Base-by-base conservation (phyloP, 2,797 vertebrate genomes). In the Columba guinea region DNA sequence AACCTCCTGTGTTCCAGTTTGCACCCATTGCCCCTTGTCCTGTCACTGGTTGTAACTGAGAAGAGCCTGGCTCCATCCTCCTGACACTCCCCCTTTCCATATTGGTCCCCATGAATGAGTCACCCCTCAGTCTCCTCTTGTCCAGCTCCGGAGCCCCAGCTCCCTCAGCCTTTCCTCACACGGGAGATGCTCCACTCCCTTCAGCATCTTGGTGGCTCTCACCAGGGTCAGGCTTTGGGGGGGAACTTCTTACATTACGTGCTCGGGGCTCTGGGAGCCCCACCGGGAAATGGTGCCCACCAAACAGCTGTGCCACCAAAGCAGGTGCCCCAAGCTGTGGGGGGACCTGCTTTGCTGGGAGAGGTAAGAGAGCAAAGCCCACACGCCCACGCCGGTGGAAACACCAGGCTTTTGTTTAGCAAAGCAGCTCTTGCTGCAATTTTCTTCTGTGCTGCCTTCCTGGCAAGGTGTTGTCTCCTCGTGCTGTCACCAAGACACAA, bases 321-420 rank as follows among this genome's bases (percentile, higher is more conserved):
- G 59, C 11, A 2, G 37, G 10, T 52, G 20, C 21, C 26, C 67
- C 3, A 4, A 19, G 55, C n/a, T 1, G 6, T 0, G 6, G 4
- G 41, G 51, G 15, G 9, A 10, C 4, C 46, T 3, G 0, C 3
- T 16, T 9, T 2, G 3, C 46, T 7, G 51, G 49, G 21, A 55
- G 34, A 19, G 17, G 16, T 4, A 8, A n/a, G 35, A 11, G 28
- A 21, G 69, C 21, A 70, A 6, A 4, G 12, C 13, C 48, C 0
- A 0, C 1, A 0, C 2, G 48, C 13, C 26, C 30, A 1, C 21
- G 7, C 18, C n/a, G 3, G 2, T 1, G 30, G 53, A 13, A 49
- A 16, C 28, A 7, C 12, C 34, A 1, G 26, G 18, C 8, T 14
- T 59, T 32, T 8, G 22, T 15, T 35, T 3, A 22, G 63, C 58